Evolutionary conservation across 1,140 invertebrate species (phyloP), one percentile per base, ranked within the genome.

Genomic region (Cardiocondyla obscurior): DNA sequence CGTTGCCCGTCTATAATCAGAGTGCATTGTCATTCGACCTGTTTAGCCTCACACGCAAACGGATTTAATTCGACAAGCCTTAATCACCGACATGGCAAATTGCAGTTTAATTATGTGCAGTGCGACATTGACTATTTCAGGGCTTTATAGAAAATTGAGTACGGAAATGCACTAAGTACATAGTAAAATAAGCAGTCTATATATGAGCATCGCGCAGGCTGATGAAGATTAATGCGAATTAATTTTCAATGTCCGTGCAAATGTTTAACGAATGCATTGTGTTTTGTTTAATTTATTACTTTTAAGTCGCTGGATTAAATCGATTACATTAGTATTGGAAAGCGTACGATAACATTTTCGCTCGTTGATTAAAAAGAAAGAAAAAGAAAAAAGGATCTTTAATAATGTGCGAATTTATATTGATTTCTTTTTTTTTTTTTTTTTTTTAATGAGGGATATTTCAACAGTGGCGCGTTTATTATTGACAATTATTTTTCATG

Each of bases 31-130:
- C 74, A 53, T 25, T 30, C 16, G 22, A 36, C 33, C 28, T 79
- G 62, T 79, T 79, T 79, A 69, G 16, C 25, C 46, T 69, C 7
- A n/a, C 49, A 69, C 69, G 74, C 33, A 55, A 79, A 67, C 46
- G 74, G 74, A 77, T 79, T 79, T 79, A 79, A 79, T 79, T 53
- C 62, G 74, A 79, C 74, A 53, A 69, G 74, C 74, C n/a, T 33
- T 79, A 69, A 69, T 79, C 62, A 79, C 69, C 74, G 74, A 53
- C 74, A 69, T 25, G 62, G 25, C 25, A 79, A 69, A 69, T 51
- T 69, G 46, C 46, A 69, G 46, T 79, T 67, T 79, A 79, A 79
- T 79, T 69, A 46, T 33, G 62, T 53, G 74, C 74, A 79, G 46
- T 79, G 74, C 74, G 62, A 55, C 49, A 30, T 60, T 14, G 51